These are phyloP conservation scores for Scophthalmus maximus DNA, from an alignment of 2,113 vertebrate species.

Conservation along the genomic window DNA sequence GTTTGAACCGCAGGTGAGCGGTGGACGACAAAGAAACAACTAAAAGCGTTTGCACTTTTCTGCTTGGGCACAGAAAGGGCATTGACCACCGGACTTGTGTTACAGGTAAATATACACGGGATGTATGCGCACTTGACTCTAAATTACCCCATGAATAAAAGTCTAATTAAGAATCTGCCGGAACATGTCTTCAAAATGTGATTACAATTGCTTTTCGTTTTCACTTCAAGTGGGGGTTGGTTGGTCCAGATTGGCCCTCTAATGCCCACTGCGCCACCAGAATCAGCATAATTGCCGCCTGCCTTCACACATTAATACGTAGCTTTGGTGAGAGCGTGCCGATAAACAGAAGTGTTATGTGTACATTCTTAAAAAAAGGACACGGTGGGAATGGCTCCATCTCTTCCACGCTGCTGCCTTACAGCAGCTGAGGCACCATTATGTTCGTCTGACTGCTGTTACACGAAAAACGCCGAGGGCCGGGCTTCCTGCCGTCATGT, in stretches of 20 bases:
- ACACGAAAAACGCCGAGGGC: conserved; percentile 24
- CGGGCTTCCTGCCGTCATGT: conserved; percentile 38
- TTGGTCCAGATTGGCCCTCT: conserved; percentile 38
- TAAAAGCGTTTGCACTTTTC: neutral
- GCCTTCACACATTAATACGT: conserved; percentile 22
- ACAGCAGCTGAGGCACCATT: conserved; percentile 24
- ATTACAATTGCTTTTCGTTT: conserved; percentile 27
- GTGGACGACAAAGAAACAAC: neutral
- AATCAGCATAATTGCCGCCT: conserved; percentile 36
- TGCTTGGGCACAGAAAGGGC: neutral
- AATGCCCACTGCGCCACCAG: conserved; percentile 34
- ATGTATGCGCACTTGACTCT: neutral
- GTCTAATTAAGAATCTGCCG: conserved; percentile 1
- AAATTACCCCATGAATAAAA: neutral
- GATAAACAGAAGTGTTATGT: conserved; percentile 21
- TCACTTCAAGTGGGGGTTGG: conserved; percentile 30
- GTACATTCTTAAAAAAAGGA: conserved; percentile 3
- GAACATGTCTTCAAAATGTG: neutral
- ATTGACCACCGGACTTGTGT: neutral
- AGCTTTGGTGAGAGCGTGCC: conserved; percentile 17
- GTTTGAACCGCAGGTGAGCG: neutral
- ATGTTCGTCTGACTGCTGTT: conserved; percentile 49
- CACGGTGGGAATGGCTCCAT: conserved; percentile 30
- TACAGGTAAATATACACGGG: neutral
- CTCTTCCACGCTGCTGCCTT: conserved; percentile 15